A percentile compares a stretch with the other conserved stretches of the same genome.
phyloP scores from a whole-genome alignment of 2,797 vertebrate species.

The Hylomyscus alleni region DNA sequence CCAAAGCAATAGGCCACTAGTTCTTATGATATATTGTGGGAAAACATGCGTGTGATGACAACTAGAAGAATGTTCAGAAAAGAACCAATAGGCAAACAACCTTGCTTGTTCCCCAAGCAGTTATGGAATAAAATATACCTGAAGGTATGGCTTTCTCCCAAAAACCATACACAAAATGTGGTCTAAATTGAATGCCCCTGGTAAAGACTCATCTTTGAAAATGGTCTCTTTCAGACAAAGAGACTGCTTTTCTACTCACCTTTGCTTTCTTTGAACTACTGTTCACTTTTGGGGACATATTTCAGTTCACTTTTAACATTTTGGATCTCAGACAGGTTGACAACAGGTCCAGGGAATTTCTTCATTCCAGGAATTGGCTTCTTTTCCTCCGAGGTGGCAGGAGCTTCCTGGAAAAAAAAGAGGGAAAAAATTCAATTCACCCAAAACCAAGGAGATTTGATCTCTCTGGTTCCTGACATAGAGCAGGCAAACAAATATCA shows the following conservation, averaged over 20 bases:
- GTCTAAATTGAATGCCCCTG: slow-evolving; percentile 21
- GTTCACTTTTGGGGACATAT: slow-evolving; percentile 95
- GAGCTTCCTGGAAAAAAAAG: slow-evolving; percentile 85
- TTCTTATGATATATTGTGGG: neutral
- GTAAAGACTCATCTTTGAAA: slow-evolving; percentile 25
- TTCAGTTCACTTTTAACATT: slow-evolving; percentile 97
- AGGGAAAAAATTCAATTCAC: slow-evolving; percentile 55
- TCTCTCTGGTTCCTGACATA: slow-evolving; percentile 43
- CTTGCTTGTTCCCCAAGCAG: neutral
- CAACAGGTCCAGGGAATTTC: slow-evolving; percentile 95
- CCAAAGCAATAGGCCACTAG: neutral
- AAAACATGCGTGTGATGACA: neutral
- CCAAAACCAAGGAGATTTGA: slow-evolving; percentile 28
- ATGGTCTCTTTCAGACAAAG: slow-evolving; percentile 57
- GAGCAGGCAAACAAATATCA: slow-evolving; percentile 33
- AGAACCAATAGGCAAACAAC: neutral
- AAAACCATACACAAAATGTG: slow-evolving; percentile 47
- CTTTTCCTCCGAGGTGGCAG: slow-evolving; percentile 89
- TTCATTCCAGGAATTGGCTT: slow-evolving; percentile 94
- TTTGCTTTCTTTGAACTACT: slow-evolving; percentile 89
- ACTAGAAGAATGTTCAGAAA: slow-evolving; percentile 34
- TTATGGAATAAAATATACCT: slow-evolving; percentile 8
- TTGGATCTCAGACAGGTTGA: slow-evolving; percentile 97
- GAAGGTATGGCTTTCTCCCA: neutral
- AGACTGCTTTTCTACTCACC: slow-evolving; percentile 84